Conservation (phyloP, 2,797 vertebrate species). For the Paratrypauchen microcephalus region DNA sequence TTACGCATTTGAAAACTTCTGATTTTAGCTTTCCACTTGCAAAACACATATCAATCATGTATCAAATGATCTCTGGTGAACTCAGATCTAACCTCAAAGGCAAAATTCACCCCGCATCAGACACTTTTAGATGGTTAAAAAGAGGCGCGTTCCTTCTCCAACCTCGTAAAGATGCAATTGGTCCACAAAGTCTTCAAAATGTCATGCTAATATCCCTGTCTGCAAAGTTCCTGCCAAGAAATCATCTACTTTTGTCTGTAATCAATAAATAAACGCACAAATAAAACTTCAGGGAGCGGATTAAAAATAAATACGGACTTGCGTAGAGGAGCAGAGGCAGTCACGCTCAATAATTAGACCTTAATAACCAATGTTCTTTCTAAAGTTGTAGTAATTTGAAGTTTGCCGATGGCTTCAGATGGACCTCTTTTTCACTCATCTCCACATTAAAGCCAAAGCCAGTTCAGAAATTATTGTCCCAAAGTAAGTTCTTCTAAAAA, state of each 20-base stretch:
- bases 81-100: slow-evolving; percentile 10
- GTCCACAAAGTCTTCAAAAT: neutral
- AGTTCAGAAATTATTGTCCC: slow-evolving; percentile 82
- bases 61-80: slow-evolving; percentile 6
- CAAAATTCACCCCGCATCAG: neutral
- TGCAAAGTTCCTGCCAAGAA: slow-evolving; percentile 53
- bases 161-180: neutral
- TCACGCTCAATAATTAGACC: slow-evolving; percentile 79
- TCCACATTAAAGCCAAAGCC: slow-evolving; percentile 74
- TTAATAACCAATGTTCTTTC: slow-evolving; percentile 71
- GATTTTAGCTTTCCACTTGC: slow-evolving; percentile 7
- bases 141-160: slow-evolving; percentile 1
- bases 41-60: slow-evolving; percentile 18
- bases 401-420: slow-evolving; percentile 76
- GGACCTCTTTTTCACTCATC: slow-evolving; percentile 76
- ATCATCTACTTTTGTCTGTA: slow-evolving; percentile 62
- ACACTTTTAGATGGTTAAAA: neutral
- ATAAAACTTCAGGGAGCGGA: slow-evolving; percentile 70
- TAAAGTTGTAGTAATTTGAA: slow-evolving; percentile 77
- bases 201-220: slow-evolving; percentile 25
- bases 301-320: slow-evolving; percentile 61
- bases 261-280: slow-evolving; percentile 75
- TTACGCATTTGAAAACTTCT: slow-evolving; percentile 4
- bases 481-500: slow-evolving; percentile 83
- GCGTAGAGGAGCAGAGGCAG: slow-evolving; percentile 62